A percentile compares a stretch with the other conserved stretches of the same genome.
These are phyloP conservation scores for Paramormyrops kingsleyae DNA, from an alignment of 2,113 vertebrate genomes.

Conservation along the genomic window DNA sequence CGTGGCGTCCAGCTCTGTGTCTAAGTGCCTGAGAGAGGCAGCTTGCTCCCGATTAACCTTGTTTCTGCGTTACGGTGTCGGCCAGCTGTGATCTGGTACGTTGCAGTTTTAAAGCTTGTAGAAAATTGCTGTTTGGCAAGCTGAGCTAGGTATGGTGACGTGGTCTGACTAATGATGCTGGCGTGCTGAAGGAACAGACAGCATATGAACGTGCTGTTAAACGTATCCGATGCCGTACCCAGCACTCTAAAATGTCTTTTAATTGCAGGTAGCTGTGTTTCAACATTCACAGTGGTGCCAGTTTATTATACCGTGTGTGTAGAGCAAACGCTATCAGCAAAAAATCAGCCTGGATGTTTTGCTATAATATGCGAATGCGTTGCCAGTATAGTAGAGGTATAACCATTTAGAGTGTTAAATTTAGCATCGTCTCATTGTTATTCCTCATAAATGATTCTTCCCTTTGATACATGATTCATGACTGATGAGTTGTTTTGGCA, in stretches of 20 bases:
- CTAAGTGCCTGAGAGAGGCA: background rate
- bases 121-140: background rate
- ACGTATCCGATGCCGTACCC: background rate
- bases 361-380: background rate
- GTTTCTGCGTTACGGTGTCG: background rate
- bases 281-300: background rate
- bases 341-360: background rate
- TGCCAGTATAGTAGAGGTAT: background rate
- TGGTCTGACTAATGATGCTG: background rate
- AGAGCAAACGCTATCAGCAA: background rate
- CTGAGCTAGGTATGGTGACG: background rate
- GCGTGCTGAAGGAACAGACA: background rate
- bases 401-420: background rate
- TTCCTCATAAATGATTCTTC: background rate
- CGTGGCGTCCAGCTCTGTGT: background rate
- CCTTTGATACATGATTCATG: background rate
- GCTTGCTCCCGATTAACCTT: background rate
- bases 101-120: background rate
- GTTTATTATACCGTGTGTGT: background rate
- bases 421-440: background rate
- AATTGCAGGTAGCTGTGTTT: background rate
- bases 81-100: background rate
- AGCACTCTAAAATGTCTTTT: background rate
- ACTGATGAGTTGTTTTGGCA: background rate
- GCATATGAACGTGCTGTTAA: background rate